phyloP scores from a whole-genome alignment of 2,113 vertebrate species.

The Psophia crepitans region DNA sequence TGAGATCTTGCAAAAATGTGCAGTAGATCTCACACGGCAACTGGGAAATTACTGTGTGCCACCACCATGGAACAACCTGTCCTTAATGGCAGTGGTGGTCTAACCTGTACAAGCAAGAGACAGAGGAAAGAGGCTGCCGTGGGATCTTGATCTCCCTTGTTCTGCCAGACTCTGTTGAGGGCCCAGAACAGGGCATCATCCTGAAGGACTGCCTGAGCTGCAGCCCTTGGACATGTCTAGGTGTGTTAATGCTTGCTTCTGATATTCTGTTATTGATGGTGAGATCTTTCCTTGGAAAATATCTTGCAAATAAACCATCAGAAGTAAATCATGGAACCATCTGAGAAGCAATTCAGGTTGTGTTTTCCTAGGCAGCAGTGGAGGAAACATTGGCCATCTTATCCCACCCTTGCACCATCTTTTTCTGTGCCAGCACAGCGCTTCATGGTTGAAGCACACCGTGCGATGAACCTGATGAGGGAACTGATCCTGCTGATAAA shows the following conservation, averaged over 20 bases:
- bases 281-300: not conserved
- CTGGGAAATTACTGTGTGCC: not conserved
- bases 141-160: not conserved
- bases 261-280: not conserved
- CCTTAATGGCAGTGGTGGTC: not conserved
- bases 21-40: not conserved
- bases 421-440: not conserved
- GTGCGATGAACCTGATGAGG: not conserved
- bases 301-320: not conserved
- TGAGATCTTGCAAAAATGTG: not conserved
- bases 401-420: not conserved
- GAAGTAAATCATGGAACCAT: not conserved
- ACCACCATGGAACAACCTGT: not conserved
- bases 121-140: not conserved
- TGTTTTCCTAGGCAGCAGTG: not conserved
- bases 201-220: not conserved
- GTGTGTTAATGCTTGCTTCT: not conserved
- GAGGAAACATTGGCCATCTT: not conserved
- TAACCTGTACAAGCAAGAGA: not conserved
- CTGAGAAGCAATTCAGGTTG: not conserved
- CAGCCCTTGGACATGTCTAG: not conserved
- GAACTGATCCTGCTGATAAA: not conserved
- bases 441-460: fast-evolving
- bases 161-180: not conserved
- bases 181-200: not conserved